Evolutionary conservation across 2,888 invertebrate genomes (phyloP), one percentile per base, ranked within the genome.

Genomic region (Itoplectis maculator): DNA sequence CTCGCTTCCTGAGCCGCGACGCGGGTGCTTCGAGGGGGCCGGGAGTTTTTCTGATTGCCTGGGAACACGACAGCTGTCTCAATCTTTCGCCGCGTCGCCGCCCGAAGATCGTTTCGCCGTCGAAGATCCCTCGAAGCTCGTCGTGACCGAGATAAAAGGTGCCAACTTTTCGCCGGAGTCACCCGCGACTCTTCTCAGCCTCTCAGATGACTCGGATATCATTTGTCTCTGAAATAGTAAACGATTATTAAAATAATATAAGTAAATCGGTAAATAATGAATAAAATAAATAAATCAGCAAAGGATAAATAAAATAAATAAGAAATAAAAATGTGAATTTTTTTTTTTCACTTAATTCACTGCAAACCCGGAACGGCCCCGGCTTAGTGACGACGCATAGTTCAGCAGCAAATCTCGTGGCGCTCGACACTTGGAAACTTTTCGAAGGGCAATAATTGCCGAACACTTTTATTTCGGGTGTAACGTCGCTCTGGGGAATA

Each of bases 21-120:
- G 63, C 45, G 59, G 59, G 72, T 75, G 68, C 79, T 73, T 74
- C 79, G 81, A 82, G 83, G 84, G 84, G 81, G 80, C 87, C n/a
- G n/a, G 87, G 87, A 90, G 90, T 92, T 92, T 91, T 92, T 92
- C 91, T 91, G 92, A 92, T 92, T 92, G 92, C 92, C 88, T 91
- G 91, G 86, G 92, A 92, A 91, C 83, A 84, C 29, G 89, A 87
- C 92, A 92, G 92, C 92, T 92, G 92, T 91, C 90, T 88, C 89
- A 88, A 91, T 92, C 89, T 90, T 88, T 89, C 88, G 77, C 86
- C 79, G 75, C 79, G 72, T 69, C 74, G 78, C 47, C 56, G 72
- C 45, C 42, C 72, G 72, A 78, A 68, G 51, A 74, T n/a, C 63
- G 49, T 72, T 54, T 42, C 37, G 29, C 40, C 54, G 69, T 54